phyloP scores from a whole-genome alignment of 2,113 vertebrate genomes.

The Myrmecobius fasciatus region DNA sequence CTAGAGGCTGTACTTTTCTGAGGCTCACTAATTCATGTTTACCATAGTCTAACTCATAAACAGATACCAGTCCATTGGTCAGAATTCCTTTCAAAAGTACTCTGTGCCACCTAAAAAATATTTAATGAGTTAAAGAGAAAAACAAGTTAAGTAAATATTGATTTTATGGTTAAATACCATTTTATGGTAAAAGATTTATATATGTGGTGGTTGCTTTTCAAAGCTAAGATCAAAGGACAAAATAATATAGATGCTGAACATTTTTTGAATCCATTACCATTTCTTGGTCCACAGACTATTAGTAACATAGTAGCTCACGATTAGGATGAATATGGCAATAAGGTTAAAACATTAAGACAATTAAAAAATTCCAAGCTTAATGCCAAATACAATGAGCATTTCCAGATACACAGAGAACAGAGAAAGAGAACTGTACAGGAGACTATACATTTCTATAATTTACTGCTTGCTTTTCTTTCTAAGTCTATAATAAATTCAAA shows the following conservation, averaged over 20 bases:
- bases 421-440: background rate
- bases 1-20: slow-evolving; percentile 87
- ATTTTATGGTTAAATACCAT: background rate
- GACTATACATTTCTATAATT: too few species aligned
- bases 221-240: slow-evolving; percentile 18
- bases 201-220: background rate
- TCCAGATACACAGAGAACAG: background rate
- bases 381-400: background rate
- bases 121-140: slow-evolving; percentile 43
- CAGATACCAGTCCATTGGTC: slow-evolving; percentile 89
- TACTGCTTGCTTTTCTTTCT: too few species aligned
- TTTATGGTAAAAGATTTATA: background rate
- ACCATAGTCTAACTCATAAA: slow-evolving; percentile 95
- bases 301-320: background rate
- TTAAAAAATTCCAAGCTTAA: background rate
- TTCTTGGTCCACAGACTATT: slow-evolving; percentile 1
- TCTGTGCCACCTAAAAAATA: slow-evolving; percentile 90
- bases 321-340: background rate
- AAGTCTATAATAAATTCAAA: too few species aligned
- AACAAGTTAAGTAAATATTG: slow-evolving; percentile 21
- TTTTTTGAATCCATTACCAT: background rate
- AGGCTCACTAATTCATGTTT: slow-evolving; percentile 90
- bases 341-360: background rate
- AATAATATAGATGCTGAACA: background rate
- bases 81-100: slow-evolving; percentile 92